phyloP scores from a whole-genome alignment of 2,888 invertebrate genomes.

The Cephus runcator region DNA sequence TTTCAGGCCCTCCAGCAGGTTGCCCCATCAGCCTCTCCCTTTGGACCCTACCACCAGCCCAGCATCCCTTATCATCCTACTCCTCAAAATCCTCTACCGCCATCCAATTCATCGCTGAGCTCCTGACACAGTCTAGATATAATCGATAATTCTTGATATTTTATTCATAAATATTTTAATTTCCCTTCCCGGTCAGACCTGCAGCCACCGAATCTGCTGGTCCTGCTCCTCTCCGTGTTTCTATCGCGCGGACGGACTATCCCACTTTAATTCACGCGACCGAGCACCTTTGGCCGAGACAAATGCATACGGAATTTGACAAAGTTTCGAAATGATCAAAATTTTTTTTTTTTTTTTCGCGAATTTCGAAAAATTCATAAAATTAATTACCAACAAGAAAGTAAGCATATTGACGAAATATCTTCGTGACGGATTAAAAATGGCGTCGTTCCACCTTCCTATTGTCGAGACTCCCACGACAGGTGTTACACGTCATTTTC shows the following conservation, averaged over 20 bases:
- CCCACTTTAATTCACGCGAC: conserved; percentile 16
- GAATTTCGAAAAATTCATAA: background rate
- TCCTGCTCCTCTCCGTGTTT: background rate
- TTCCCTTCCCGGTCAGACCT: conserved; percentile 11
- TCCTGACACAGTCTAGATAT: conserved; percentile 42
- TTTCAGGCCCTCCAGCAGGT: conserved; percentile 29
- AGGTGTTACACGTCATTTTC: background rate
- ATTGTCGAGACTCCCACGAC: background rate
- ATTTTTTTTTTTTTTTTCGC: background rate
- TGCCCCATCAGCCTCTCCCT: conserved; percentile 23
- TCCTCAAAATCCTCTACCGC: background rate
- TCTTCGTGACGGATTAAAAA: background rate
- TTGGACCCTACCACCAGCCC: background rate
- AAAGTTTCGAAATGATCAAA: too few species aligned
- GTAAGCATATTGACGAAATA: too few species aligned
- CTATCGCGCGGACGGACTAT: conserved; percentile 5
- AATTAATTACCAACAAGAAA: too few species aligned
- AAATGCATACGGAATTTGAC: background rate
- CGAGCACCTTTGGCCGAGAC: background rate
- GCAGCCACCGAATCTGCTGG: background rate
- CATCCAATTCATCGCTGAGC: conserved; percentile 38
- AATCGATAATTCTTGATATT: conserved; percentile 46
- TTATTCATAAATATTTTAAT: conserved; percentile 46
- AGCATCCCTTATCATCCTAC: background rate
- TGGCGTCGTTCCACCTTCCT: background rate